A percentile compares a stretch with the other conserved stretches of the same genome.
Evolutionary conservation across 2,888 invertebrate species (phyloP).

Genomic region (Steromphala cineraria): DNA sequence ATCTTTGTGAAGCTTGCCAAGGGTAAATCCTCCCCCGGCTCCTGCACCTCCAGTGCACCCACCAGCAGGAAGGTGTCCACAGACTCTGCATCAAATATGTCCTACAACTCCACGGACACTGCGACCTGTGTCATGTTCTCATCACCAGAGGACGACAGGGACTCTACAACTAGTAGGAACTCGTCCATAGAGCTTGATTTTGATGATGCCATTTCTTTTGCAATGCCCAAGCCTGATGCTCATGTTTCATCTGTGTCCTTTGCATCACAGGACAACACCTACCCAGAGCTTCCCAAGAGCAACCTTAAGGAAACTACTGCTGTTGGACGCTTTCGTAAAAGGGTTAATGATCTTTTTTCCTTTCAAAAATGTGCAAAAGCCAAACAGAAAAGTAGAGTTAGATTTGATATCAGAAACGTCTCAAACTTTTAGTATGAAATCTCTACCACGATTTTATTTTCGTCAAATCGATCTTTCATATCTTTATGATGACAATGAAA

Average conservation of each 20-base stretch:
- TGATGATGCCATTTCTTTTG: conserved; percentile 31
- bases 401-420: conserved; percentile 30
- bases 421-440: conserved; percentile 15
- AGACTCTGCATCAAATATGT: conserved; percentile 19
- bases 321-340: conserved; percentile 12
- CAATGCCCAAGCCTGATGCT: conserved; percentile 4
- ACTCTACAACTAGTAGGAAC: not conserved
- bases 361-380: not conserved
- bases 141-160: not conserved
- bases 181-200: conserved; percentile 24
- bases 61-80: conserved; percentile 7
- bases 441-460: not conserved
- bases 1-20: conserved; percentile 23
- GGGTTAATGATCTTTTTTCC: conserved; percentile 23
- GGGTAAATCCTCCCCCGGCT: not conserved
- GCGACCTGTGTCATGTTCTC: conserved; percentile 12
- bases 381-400: conserved; percentile 21
- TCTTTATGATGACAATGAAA: not conserved
- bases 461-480: conserved; percentile 4
- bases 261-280: conserved; percentile 6
- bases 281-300: not conserved
- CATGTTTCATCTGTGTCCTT: conserved; percentile 30
- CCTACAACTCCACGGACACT: conserved; percentile 25
- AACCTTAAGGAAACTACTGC: not conserved
- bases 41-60: not conserved